Percentiles rank a stretch among this genome's conserved stretches.
These are phyloP conservation scores for Holacanthella duospinosa DNA, from an alignment of 2,888 invertebrate species.

Conservation along the genomic window DNA sequence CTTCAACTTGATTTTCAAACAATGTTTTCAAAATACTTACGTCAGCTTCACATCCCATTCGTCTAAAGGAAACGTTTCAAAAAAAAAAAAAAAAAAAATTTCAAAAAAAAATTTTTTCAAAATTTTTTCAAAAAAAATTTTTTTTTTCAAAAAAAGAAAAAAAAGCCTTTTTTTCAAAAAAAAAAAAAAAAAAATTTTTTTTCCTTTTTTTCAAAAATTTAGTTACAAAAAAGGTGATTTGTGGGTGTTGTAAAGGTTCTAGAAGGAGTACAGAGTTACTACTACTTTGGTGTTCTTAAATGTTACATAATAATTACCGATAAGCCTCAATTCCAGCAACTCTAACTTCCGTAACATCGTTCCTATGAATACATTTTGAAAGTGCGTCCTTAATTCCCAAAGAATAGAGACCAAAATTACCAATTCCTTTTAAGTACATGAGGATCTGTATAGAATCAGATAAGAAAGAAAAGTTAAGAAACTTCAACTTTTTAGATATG, in stretches of 20 bases:
- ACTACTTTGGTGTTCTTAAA: neutral
- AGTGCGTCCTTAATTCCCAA: conserved; percentile 52
- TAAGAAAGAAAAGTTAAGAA: neutral
- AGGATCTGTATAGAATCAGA: conserved; percentile 47
- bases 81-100: too few relatives aligned
- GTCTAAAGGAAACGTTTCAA: conserved; percentile 18
- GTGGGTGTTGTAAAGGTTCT: neutral
- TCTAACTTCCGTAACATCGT: conserved; percentile 58
- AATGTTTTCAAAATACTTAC: conserved; percentile 37
- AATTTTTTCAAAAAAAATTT: neutral
- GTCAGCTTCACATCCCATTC: conserved; percentile 26
- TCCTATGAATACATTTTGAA: conserved; percentile 55
- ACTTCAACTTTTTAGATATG: neutral
- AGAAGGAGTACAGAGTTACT: neutral
- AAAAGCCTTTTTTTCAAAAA: neutral
- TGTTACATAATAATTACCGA: conserved; percentile 54
- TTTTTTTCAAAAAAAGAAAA: neutral
- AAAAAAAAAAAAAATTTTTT: neutral
- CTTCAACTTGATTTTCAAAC: conserved; percentile 58
- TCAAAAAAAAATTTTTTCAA: neutral
- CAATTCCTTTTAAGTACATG: conserved; percentile 71
- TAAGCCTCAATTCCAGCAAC: conserved; percentile 74
- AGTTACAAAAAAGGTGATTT: neutral
- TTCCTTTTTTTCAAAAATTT: conserved; percentile 2
- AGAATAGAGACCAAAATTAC: conserved; percentile 71